Evolutionary conservation across 2,888 invertebrate species (phyloP).

Genomic region (Cryptus viduatorius): DNA sequence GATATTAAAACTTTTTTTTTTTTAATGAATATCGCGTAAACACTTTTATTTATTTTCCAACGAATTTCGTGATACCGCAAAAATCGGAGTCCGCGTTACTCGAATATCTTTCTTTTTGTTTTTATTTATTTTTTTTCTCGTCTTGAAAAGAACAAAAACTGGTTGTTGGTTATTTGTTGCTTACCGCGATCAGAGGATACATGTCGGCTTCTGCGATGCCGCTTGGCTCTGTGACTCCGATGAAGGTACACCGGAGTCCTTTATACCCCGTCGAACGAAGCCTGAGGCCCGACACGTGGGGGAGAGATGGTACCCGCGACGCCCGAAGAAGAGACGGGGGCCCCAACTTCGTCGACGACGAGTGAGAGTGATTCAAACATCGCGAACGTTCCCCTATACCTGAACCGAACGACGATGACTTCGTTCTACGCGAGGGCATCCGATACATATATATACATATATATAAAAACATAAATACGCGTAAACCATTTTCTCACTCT

Average conservation of each 20-base stretch:
- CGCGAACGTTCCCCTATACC: slow-evolving; percentile 44
- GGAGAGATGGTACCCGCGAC: slow-evolving; percentile 65
- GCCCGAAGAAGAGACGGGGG: slow-evolving; percentile 81
- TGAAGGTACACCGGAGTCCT: slow-evolving; percentile 83
- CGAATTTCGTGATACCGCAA: neutral
- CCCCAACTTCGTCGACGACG: slow-evolving; percentile 67
- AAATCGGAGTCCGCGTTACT: too few relatives aligned
- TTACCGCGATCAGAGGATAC: slow-evolving; percentile 85
- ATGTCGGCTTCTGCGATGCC: slow-evolving; percentile 85
- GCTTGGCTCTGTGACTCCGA: slow-evolving; percentile 84
- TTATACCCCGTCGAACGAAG: slow-evolving; percentile 81
- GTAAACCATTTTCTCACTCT: neutral
- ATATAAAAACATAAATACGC: too few relatives aligned
- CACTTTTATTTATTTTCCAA: neutral
- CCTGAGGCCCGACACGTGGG: slow-evolving; percentile 73
- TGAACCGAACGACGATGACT: neutral
- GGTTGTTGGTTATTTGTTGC: slow-evolving; percentile 70
- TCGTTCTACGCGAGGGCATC: neutral
- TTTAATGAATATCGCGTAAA: neutral
- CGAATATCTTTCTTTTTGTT: too few relatives aligned
- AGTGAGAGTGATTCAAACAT: slow-evolving; percentile 82
- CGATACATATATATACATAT: neutral
- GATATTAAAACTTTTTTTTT: neutral
- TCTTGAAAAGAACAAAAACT: neutral
- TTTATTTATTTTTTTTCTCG: neutral